Conservation (phyloP, 2,113 vertebrate species). For the Calypte anna region DNA sequence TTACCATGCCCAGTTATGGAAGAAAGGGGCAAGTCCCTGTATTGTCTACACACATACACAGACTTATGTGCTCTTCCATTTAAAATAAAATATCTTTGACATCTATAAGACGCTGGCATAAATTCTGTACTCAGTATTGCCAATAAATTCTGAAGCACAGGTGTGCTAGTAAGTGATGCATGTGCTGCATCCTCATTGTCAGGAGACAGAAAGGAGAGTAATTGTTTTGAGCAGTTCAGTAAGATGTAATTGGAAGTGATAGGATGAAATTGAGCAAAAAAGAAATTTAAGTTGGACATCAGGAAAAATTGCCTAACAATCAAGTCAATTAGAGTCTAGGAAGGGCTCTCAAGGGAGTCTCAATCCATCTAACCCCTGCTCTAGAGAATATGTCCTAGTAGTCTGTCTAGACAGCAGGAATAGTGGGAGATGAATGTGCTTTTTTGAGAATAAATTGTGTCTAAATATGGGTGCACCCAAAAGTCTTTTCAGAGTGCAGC, state of each 20-base stretch:
- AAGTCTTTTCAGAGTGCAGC: background rate
- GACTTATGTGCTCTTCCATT: background rate
- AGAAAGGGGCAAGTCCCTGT: background rate
- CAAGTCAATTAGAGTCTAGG: slow-evolving; percentile 49
- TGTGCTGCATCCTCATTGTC: background rate
- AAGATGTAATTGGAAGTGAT: slow-evolving; percentile 42
- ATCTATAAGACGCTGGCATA: background rate
- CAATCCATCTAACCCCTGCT: slow-evolving; percentile 22
- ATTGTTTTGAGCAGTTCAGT: slow-evolving; percentile 46
- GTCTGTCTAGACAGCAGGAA: slow-evolving; percentile 18
- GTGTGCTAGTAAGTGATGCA: background rate
- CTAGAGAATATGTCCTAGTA: background rate
- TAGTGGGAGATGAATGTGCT: background rate
- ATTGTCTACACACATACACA: background rate
- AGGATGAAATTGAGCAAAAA: slow-evolving; percentile 58
- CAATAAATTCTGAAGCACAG: background rate
- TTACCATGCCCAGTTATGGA: background rate
- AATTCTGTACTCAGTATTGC: background rate
- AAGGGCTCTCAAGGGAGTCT: slow-evolving; percentile 30
- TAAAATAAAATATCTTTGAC: slow-evolving; percentile 8
- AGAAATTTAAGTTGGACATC: slow-evolving; percentile 31
- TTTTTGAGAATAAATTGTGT: background rate
- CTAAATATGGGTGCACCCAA: background rate
- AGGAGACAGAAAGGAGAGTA: background rate
- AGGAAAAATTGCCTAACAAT: slow-evolving; percentile 43